These are phyloP conservation scores for Limosa lapponica DNA, from an alignment of 2,797 vertebrate species.

Conservation along the genomic window DNA sequence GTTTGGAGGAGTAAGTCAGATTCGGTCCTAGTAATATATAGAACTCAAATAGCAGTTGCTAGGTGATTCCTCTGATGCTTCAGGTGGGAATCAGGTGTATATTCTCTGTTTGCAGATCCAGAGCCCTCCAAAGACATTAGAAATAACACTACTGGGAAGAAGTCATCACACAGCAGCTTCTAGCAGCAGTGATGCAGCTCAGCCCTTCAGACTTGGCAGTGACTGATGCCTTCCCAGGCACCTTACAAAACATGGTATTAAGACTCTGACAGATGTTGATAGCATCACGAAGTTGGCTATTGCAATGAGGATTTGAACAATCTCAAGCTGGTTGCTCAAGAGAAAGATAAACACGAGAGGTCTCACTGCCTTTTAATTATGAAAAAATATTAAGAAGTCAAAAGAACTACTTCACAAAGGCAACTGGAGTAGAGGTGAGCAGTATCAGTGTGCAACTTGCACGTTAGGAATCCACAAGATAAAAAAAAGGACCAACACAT, in stretches of 20 bases:
- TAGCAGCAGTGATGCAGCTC: not conserved
- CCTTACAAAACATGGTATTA: not conserved
- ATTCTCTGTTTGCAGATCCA: not conserved
- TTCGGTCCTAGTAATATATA: not conserved
- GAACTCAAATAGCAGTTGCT: not conserved
- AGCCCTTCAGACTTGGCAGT: not conserved
- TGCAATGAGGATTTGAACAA: not conserved
- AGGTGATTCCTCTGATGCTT: not conserved
- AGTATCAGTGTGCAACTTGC: not conserved
- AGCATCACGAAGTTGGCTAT: not conserved
- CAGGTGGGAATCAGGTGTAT: not conserved
- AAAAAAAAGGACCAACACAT: too few relatives aligned
- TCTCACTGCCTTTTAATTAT: not conserved
- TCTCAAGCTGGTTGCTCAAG: not conserved
- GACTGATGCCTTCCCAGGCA: not conserved
- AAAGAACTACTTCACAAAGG: not conserved
- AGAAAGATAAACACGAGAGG: not conserved
- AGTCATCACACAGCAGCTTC: not conserved
- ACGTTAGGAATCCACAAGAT: not conserved
- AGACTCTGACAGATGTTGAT: not conserved
- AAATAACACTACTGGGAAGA: not conserved
- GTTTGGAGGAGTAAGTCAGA: not conserved
- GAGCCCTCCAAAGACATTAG: not conserved
- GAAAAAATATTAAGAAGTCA: not conserved
- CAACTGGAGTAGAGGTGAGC: not conserved